Evolutionary conservation across 2,113 vertebrate genomes (phyloP), one percentile per base, ranked within the genome.

Genomic region (Phoxinus phoxinus): DNA sequence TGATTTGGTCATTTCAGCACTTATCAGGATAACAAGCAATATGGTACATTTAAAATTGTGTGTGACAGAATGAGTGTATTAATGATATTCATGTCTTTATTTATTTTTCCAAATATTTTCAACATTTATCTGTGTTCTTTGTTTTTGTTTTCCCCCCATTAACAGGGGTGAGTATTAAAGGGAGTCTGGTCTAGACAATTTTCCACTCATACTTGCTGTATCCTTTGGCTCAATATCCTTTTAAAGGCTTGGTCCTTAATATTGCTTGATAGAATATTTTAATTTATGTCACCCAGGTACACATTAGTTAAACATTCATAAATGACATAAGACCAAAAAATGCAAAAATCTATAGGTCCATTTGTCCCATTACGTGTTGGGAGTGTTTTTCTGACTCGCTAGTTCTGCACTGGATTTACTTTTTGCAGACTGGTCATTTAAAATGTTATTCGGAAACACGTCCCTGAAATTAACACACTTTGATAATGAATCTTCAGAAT

Each of bases 151-250:
- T 25, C 10, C 8, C 10, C 8, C 91, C 95, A 94, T 94, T 92
- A 88, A 92, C 94, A 94, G 92, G 87, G 96, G 95, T 96, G 95
- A 97, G 96, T 96, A 95, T 93, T 96, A 95, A 91, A 93, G 93
- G 94, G 94, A 91, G 91, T 94, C 94, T 92, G 90, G 91, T 94
- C 92, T 94, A 95, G 91, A 93, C 90, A 93, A 88, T 93, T 91
- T 93, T 93, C 89, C 92, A 90, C 90, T 91, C 89, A 90, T 90
- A 86, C 92, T 89, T 92, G 90, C 93, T 94, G 95, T 96, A 96
- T 94, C 89, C 93, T 96, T 95, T 93, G 88, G 90, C 83, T 56
- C 86, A 86, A 87, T 95, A 94, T 94, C 95, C 93, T 96, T 94
- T 95, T 75, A 92, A 94, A 94, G 90, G 11, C 75, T 75, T n/a